phyloP scores from a whole-genome alignment of 2,113 vertebrate species.

The Mormyrus lacerda region DNA sequence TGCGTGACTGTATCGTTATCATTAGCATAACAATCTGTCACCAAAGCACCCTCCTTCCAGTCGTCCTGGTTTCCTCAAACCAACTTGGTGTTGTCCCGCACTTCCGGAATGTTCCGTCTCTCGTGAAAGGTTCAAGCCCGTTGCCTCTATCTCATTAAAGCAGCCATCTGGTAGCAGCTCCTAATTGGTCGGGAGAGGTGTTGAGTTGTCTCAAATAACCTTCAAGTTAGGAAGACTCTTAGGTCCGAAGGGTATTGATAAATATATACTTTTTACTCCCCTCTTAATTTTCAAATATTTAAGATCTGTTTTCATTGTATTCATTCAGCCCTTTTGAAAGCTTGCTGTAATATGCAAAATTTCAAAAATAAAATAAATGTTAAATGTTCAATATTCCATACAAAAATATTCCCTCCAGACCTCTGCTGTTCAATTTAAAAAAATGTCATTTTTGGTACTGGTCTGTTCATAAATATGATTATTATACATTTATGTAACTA shows the following conservation, averaged over 20 bases:
- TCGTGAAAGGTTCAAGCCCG: slow-evolving; percentile 7
- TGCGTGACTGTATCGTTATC: neutral
- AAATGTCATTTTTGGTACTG: neutral
- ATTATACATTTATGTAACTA: neutral
- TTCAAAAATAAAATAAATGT: neutral
- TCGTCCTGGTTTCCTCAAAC: neutral
- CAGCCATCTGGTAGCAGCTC: neutral
- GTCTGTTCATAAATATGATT: neutral
- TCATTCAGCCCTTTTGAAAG: neutral
- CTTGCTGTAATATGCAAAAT: neutral
- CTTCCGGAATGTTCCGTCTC: neutral
- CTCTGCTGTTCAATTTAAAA: neutral
- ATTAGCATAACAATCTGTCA: slow-evolving; percentile 10
- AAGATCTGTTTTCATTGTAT: neutral
- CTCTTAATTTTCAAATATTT: neutral
- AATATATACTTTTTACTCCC: neutral
- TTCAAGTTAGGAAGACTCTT: slow-evolving; percentile 5
- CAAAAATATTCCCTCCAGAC: neutral
- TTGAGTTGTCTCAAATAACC: slow-evolving; percentile 10
- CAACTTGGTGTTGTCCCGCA: neutral
- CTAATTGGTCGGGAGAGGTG: slow-evolving; percentile 7
- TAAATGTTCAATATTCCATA: neutral
- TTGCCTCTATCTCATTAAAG: slow-evolving; percentile 9
- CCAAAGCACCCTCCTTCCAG: neutral
- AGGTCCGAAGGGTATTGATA: neutral